Percentiles rank a stretch among this genome's conserved stretches.
Conservation (phyloP, 2,888 invertebrate species). For the Neoaliturus tenellus region DNA sequence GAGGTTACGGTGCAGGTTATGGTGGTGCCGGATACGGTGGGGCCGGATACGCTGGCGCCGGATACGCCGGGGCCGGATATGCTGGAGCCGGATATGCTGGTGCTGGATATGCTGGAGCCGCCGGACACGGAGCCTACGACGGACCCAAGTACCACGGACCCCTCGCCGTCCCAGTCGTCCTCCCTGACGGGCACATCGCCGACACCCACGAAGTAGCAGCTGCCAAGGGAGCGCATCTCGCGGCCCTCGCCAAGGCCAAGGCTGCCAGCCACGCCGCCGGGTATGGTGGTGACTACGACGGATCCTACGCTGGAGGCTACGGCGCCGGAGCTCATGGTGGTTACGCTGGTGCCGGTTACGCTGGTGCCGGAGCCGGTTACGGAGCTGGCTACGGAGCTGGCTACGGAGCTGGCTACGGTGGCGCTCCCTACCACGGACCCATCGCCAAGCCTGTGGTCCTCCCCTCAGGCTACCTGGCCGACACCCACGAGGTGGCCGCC, state of each 20-base stretch:
- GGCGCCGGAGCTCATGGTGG: conserved; percentile 30
- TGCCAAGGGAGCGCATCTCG: conserved; percentile 58
- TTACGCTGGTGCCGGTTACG: not conserved
- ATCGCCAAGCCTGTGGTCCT: conserved; percentile 48
- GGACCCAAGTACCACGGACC: conserved; percentile 50
- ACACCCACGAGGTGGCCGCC: conserved; percentile 65
- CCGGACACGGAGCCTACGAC: conserved; percentile 25
- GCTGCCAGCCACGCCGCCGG: conserved; percentile 63
- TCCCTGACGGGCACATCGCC: conserved; percentile 45
- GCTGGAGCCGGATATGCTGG: not conserved
- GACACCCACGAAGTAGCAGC: conserved; percentile 60
- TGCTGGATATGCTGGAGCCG: not conserved
- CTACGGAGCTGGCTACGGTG: conserved; percentile 59
- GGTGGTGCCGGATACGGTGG: not conserved
- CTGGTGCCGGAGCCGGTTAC: conserved; percentile 47
- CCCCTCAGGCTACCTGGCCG: conserved; percentile 60
- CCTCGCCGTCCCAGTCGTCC: conserved; percentile 54
- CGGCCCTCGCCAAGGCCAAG: conserved; percentile 59
- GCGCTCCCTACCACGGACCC: conserved; percentile 57
- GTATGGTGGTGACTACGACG: conserved; percentile 35
- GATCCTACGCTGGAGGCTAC: conserved; percentile 51
- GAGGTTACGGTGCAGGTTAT: conserved; percentile 32
- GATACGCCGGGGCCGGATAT: not conserved
- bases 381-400: conserved; percentile 47
- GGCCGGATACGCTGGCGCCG: not conserved